These are phyloP conservation scores for Himalopsyche kuldschensis DNA, from an alignment of 2,888 invertebrate genomes.

Conservation along the genomic window DNA sequence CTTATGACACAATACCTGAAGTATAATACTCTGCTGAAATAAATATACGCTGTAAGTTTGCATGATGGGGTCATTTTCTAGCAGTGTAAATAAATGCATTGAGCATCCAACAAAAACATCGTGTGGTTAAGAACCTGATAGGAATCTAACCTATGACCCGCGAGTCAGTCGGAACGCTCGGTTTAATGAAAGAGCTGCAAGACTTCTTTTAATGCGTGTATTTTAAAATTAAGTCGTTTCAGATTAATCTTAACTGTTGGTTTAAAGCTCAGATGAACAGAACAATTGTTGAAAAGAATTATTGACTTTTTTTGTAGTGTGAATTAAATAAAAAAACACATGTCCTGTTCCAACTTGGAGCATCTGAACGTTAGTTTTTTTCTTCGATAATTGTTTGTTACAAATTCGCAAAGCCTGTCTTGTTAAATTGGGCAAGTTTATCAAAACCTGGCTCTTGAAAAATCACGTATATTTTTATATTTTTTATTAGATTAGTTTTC, in stretches of 20 bases:
- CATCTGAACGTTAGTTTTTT: too few relatives aligned
- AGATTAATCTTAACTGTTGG: background rate
- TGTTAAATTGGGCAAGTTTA: too few relatives aligned
- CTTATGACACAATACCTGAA: background rate
- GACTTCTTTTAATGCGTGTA: background rate
- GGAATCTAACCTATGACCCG: background rate
- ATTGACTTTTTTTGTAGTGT: too few relatives aligned
- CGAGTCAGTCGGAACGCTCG: background rate
- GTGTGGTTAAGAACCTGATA: background rate
- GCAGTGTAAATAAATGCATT: background rate
- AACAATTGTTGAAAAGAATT: background rate
- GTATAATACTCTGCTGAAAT: background rate
- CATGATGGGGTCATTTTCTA: background rate
- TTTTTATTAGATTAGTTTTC: too few relatives aligned
- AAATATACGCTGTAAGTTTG: background rate
- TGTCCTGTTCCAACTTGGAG: too few relatives aligned
- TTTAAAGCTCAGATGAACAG: background rate
- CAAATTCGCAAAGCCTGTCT: too few relatives aligned
- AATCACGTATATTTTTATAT: too few relatives aligned
- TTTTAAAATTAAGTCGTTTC: background rate
- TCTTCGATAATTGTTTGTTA: too few relatives aligned
- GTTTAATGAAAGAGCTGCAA: background rate
- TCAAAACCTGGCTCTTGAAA: too few relatives aligned
- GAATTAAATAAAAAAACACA: too few relatives aligned
- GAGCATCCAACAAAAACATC: background rate